Evolutionary conservation across 2,888 invertebrate species (phyloP).

Genomic region (Alloscopus bannaensis): DNA sequence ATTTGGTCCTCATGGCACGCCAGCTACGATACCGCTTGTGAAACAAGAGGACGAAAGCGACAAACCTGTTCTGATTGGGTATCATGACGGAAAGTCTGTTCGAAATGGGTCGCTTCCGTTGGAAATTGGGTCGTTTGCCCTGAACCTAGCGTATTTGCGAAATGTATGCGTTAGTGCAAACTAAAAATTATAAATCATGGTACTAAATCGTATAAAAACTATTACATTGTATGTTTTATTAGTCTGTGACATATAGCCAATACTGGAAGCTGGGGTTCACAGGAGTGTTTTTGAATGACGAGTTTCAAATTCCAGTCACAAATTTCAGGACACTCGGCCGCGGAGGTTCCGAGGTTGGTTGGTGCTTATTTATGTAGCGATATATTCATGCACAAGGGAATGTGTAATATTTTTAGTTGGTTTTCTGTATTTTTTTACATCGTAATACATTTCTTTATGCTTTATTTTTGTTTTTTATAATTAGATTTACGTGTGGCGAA

Average conservation of each 20-base stretch:
- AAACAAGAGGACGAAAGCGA: background rate
- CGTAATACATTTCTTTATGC: no score
- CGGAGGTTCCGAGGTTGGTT: slow-evolving; percentile 13
- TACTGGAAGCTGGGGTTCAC: slow-evolving; percentile 23
- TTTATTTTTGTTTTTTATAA: no score
- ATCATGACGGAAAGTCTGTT: background rate
- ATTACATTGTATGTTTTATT: background rate
- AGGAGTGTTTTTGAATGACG: background rate
- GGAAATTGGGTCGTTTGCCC: slow-evolving; percentile 41
- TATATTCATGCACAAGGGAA: no score
- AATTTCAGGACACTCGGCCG: slow-evolving; percentile 15
- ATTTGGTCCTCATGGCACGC: background rate
- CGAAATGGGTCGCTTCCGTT: slow-evolving; percentile 14
- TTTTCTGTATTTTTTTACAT: no score
- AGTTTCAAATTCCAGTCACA: slow-evolving; percentile 6
- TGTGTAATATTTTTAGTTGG: no score
- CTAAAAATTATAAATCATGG: background rate
- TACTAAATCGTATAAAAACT: background rate
- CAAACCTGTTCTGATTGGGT: background rate
- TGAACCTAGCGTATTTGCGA: slow-evolving; percentile 43
- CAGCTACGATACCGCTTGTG: slow-evolving; percentile 23
- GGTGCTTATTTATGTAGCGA: no score
- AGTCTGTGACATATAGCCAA: slow-evolving; percentile 7
- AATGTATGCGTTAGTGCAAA: slow-evolving; percentile 32
- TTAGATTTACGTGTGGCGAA: slow-evolving; percentile 36